Evolutionary conservation across 2,113 vertebrate species (phyloP).

Genomic region (Sceloporus tristichus): DNA sequence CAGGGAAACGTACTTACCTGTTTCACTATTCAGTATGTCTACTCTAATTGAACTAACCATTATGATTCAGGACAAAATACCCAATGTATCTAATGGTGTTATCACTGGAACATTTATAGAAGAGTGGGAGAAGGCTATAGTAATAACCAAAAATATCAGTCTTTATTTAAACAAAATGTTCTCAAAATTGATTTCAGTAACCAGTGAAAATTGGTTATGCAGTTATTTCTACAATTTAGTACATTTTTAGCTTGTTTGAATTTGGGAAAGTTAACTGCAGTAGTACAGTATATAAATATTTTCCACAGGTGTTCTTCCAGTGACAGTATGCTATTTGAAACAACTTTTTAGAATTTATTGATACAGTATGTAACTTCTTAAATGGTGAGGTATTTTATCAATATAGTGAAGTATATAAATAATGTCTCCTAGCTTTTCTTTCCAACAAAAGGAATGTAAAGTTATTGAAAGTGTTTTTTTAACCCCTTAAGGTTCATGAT

Average conservation of each 20-base stretch:
- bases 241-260: no score
- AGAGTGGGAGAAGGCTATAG: background rate
- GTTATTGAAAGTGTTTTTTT: no score
- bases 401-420: background rate
- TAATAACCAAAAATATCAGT: constrained; percentile 23
- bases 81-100: constrained; percentile 36
- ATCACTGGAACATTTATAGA: constrained; percentile 29
- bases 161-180: background rate
- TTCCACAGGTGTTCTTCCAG: constrained; percentile 40
- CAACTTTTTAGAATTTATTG: constrained; percentile 63
- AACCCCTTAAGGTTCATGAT: no score
- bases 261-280: no score
- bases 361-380: constrained; percentile 60
- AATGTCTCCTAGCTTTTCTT: background rate
- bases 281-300: background rate
- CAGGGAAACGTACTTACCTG: no score
- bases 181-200: constrained; percentile 20
- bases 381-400: constrained; percentile 57
- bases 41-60: background rate
- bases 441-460: no score
- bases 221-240: background rate
- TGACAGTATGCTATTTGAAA: constrained; percentile 26
- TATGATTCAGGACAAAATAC: no score
- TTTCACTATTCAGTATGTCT: background rate
- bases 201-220: constrained; percentile 3